Evolutionary conservation across 2,888 invertebrate species (phyloP).

Genomic region (Sclerodermus sp.): DNA sequence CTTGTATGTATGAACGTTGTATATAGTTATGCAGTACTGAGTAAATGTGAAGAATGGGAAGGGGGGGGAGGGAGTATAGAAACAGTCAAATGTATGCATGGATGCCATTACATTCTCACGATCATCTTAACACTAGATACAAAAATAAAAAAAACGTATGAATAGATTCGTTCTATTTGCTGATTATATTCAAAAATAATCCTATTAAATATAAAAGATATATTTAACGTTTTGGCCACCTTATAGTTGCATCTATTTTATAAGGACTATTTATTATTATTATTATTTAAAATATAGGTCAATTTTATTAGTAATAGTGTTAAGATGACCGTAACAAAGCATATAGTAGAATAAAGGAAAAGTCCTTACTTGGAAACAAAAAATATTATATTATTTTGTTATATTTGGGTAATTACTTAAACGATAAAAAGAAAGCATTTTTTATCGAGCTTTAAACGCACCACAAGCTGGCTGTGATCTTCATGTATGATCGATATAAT

Average conservation of each 20-base stretch:
- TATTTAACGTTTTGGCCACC: too few relatives aligned
- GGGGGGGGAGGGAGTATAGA: conserved; percentile 15
- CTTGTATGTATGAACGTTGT: conserved; percentile 45
- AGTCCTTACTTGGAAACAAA: conserved; percentile 30
- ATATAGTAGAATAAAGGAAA: conserved; percentile 38
- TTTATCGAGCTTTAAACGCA: conserved; percentile 22
- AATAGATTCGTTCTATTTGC: too few relatives aligned
- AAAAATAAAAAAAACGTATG: too few relatives aligned
- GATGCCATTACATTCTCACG: conserved; percentile 36
- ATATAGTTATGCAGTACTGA: conserved; percentile 38
- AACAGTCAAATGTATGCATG: conserved; percentile 33
- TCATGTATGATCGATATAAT: conserved; percentile 18
- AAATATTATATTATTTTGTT: conserved; percentile 10
- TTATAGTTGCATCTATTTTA: too few relatives aligned
- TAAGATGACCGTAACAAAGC: conserved; percentile 32
- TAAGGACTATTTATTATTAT: too few relatives aligned
- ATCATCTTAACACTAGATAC: conserved; percentile 39
- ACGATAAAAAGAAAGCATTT: conserved; percentile 2
- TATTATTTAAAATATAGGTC: neutral
- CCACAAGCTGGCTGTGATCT: conserved; percentile 32
- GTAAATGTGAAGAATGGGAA: conserved; percentile 17
- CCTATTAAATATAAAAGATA: too few relatives aligned
- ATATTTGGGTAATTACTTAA: neutral
- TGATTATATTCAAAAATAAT: too few relatives aligned
- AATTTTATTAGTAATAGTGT: conserved; percentile 20